phyloP scores from a whole-genome alignment of 2,888 invertebrate genomes.

The Tinea pellionella region DNA sequence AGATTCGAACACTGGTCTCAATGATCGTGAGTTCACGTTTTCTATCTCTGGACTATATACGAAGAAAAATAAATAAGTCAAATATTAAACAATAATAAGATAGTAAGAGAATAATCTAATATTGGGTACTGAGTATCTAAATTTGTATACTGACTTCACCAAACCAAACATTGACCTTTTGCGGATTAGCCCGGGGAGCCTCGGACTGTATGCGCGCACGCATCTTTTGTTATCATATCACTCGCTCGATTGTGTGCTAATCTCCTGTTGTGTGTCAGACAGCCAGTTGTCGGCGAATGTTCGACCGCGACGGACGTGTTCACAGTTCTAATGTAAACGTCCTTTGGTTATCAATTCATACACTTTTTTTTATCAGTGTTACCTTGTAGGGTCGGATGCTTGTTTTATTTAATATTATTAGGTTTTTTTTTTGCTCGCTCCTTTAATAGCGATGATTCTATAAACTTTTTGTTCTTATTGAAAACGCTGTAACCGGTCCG shows the following conservation, averaged over 20 bases:
- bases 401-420: neutral
- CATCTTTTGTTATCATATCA: slow-evolving; percentile 33
- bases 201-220: slow-evolving; percentile 19
- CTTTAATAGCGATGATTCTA: slow-evolving; percentile 12
- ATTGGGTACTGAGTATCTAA: too few relatives aligned
- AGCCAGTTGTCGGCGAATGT: slow-evolving; percentile 21
- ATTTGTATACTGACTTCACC: slow-evolving; percentile 43
- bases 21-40: too few relatives aligned
- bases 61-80: too few relatives aligned
- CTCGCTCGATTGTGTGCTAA: neutral
- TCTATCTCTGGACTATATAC: too few relatives aligned
- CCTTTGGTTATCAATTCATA: neutral
- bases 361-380: neutral
- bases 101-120: too few relatives aligned
- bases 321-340: neutral
- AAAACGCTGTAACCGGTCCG: slow-evolving; percentile 25
- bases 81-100: too few relatives aligned
- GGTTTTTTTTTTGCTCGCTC: neutral
- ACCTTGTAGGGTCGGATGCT: neutral
- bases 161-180: slow-evolving; percentile 60
- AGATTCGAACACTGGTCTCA: too few relatives aligned
- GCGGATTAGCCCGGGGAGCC: slow-evolving; percentile 31
- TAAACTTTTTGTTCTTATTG: neutral
- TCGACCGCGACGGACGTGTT: slow-evolving; percentile 21
- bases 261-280: slow-evolving; percentile 18